Conservation (phyloP, 2,888 invertebrate genomes). For the Drosophila greeni region DNA sequence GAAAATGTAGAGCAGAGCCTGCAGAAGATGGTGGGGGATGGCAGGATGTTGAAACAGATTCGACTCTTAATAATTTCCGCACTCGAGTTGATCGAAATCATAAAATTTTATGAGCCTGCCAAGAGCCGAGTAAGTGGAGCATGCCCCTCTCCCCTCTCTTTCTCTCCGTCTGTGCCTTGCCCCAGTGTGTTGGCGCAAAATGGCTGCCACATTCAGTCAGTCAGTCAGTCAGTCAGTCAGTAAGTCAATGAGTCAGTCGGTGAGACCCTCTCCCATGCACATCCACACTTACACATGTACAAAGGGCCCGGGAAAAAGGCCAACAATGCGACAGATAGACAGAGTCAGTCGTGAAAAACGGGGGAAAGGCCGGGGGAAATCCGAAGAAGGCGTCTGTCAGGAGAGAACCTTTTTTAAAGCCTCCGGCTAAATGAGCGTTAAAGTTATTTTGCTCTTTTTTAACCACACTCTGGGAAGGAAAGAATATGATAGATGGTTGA, state of each 20-base stretch:
- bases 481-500: conserved; percentile 23
- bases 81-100: conserved; percentile 76
- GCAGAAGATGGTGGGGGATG: conserved; percentile 20
- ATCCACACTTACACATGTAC: neutral
- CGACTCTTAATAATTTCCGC: conserved; percentile 75
- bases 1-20: conserved; percentile 27
- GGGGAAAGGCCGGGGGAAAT: conserved; percentile 15
- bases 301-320: conserved; percentile 45
- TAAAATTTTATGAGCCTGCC: conserved; percentile 74
- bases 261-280: neutral
- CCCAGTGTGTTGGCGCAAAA: conserved; percentile 29
- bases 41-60: conserved; percentile 71
- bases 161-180: conserved; percentile 1
- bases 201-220: conserved; percentile 39
- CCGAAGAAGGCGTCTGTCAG: conserved; percentile 20
- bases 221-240: conserved; percentile 31
- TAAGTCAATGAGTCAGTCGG: conserved; percentile 8
- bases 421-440: conserved; percentile 59
- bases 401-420: conserved; percentile 58
- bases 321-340: conserved; percentile 54
- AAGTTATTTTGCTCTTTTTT: conserved; percentile 41
- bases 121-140: conserved; percentile 59
- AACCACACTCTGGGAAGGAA: conserved; percentile 26
- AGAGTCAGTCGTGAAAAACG: conserved; percentile 24
- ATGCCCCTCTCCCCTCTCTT: conserved; percentile 4